Base-by-base conservation (phyloP, 2,113 vertebrate species). In the Cygnus atratus region DNA sequence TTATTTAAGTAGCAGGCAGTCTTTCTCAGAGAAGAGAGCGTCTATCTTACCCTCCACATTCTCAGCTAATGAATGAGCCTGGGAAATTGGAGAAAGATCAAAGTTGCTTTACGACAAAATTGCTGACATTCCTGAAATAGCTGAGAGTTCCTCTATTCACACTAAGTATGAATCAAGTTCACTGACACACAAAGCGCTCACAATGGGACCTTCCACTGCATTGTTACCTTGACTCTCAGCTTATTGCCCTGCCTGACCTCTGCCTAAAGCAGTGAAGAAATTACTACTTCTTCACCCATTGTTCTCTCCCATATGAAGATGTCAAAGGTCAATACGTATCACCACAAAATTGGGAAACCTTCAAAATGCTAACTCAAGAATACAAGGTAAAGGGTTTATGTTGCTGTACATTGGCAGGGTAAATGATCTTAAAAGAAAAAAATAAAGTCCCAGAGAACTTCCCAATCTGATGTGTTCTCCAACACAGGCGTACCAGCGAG, bases 61-160 rank as follows among this genome's bases (percentile, higher is more conserved):
- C 96, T 90, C 90, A 86, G 86, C 91, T 97, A 97, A 95, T 97
- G 97, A 96, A 95, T 97, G 96, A 96, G 95, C 95, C 79, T 87
- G 89, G 96, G 95, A 97, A 97, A 95, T 43, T 88, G 90, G 87
- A 97, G 68, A 55, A 87, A 94, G 97, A 98, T 97, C 97, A 97
- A 98, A 97, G 96, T 84, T 87, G 77, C 87, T 97, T 97, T 96
- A 86, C 7, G 59, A 96, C 91, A 92, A 93, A 97, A 98, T 98
- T 96, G 83, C 94, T 98, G 95, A 80, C 97, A 98, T 98, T 98
- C 98, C 91, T 97, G 97, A 97, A 97, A 98, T 97, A 97, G 83
- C 76, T 82, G 92, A 75, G 88, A 90, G 97, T 97, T 96, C 92
- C 93, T 96, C 95, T 96, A 74, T 97, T 98, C 97, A 95, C 88